Base-by-base conservation (phyloP, 2,888 invertebrate genomes). In the Dolomedes plantarius region DNA sequence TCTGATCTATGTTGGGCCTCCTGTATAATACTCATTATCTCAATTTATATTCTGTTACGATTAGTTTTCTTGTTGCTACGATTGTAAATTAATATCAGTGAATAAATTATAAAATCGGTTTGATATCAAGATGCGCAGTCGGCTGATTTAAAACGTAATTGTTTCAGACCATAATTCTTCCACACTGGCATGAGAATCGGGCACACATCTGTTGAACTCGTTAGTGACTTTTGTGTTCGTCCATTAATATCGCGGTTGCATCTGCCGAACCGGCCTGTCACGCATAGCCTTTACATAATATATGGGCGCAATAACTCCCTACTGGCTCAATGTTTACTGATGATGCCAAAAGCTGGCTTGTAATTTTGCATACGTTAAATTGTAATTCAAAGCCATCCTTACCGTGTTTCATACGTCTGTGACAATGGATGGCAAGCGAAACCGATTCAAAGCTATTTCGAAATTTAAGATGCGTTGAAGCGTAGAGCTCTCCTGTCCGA, bases 151-250 rank as follows among this genome's bases (percentile, higher is more conserved):
- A n/a, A n/a, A n/a, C n/a, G n/a, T n/a, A n/a, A n/a, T n/a, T 56
- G 19, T 56, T 56, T 19, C 3, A 6, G 23, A 11, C 11, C 56
- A 56, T 56, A 56, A 56, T 23, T 56, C 56, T 56, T 56, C 11
- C 9, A 16, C 46, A 23, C 3, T 5, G 19, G 2, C 46, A 46
- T n/a, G 11, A n/a, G 46, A 46, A 16, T 46, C 9, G 16, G n/a
- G 19, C 46, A 46, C 46, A 16, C 56, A 56, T 56, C 56, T 56
- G 56, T 56, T 19, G 23, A 56, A 56, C 56, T 56, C 56, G 56
- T 56, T 56, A 56, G 56, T 23, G 56, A 56, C 56, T 56, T 56
- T 56, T 56, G 56, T 56, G 5, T 56, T 16, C 16, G 56, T 2
- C 19, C 56, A 56, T 56, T 56, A 56, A 19, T 56, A 56, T 56